Base-by-base conservation (phyloP, 2,888 invertebrate species). In the Heteropelma amictum region DNA sequence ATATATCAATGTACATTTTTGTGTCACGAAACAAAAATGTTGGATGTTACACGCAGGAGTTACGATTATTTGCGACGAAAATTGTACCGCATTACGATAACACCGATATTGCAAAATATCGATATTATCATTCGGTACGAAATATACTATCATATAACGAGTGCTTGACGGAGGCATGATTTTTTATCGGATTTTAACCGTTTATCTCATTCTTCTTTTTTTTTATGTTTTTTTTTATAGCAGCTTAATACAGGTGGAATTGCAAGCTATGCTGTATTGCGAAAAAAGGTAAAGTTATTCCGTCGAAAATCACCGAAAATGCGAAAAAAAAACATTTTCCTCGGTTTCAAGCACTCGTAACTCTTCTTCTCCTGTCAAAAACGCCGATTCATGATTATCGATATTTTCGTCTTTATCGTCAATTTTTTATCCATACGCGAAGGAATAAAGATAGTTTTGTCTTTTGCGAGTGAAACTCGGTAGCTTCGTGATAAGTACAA, bases 401-500 rank as follows among this genome's bases (percentile, higher is more conserved):
- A n/a, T n/a, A n/a, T n/a, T n/a, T n/a, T n/a, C n/a, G n/a, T n/a
- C n/a, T n/a, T n/a, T n/a, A n/a, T n/a, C n/a, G n/a, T 53, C 56
- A 58, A 21, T 21, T 19, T 21, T 51, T 38, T 21, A 65, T n/a
- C n/a, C 23, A 61, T 28, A n/a, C 19, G 33, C 6, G 19, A 6
- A 33, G 19, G 33, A 53, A 35, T 33, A 33, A 58, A 40, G 17
- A 60, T 30, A 26, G 28, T 8, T n/a, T 33, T 28, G 19, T 61
- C 28, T 45, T 12, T 30, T 45, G 6, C 38, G 12, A 33, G 33
- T 49, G 21, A 47, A 33, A 56, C 45, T 42, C 42, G 51, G n/a
- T 33, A 47, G 38, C 69, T 45, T 54, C 12, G 17, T 38, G 38
- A 51, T 60, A 64, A 71, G 68, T 82, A 80, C 65, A 80, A 81